Conservation (phyloP, 1,140 invertebrate genomes). For the Chrysoperla carnea region DNA sequence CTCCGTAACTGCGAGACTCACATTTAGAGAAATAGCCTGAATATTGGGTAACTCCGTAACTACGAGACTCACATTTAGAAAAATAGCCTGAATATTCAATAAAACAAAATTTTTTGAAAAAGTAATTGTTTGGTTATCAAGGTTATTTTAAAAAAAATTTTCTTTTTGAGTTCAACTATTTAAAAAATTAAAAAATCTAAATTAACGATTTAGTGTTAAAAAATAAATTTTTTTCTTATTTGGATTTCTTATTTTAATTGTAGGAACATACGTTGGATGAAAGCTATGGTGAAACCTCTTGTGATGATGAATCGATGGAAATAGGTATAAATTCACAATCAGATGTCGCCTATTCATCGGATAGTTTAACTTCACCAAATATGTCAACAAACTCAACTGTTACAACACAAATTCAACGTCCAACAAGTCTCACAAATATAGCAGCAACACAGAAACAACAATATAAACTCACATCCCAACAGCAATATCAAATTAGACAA, state of each 20-base stretch:
- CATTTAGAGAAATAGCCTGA: no score
- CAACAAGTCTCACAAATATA: neutral
- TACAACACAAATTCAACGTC: neutral
- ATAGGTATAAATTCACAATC: neutral
- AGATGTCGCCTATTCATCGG: neutral
- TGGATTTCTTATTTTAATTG: neutral
- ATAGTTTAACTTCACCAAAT: neutral
- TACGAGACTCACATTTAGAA: no score
- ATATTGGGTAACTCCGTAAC: no score
- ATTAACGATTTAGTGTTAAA: no score
- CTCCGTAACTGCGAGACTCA: no score
- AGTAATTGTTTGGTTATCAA: no score
- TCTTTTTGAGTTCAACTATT: no score
- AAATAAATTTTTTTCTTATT: no score
- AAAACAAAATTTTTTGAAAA: no score
- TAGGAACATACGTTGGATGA: conserved; percentile 4
- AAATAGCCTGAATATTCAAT: no score
- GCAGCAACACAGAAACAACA: neutral
- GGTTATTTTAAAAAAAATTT: no score
- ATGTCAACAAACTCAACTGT: neutral
- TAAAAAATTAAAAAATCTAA: no score
- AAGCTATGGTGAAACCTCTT: conserved; percentile 1
- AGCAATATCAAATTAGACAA: neutral
- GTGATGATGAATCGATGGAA: neutral
- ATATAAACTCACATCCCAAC: neutral